phyloP scores from a whole-genome alignment of 1,140 invertebrate genomes.

The Drosophila navojoa region DNA sequence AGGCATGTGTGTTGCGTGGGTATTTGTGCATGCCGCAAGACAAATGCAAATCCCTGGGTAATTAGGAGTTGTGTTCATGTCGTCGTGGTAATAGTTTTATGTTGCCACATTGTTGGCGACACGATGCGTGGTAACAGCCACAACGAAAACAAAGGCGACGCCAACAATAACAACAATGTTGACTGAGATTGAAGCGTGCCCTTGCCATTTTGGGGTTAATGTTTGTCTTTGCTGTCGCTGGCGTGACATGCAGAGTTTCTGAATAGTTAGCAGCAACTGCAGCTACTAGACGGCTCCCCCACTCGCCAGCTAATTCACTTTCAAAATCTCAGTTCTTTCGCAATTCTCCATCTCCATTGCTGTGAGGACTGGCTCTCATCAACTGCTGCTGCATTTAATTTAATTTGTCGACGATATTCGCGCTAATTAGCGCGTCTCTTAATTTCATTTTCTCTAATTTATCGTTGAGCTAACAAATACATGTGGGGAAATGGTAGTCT shows the following conservation, averaged over 20 bases:
- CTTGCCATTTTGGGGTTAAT: slow-evolving; percentile 63
- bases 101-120: slow-evolving; percentile 80
- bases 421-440: slow-evolving; percentile 66
- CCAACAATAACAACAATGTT: slow-evolving; percentile 36
- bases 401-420: slow-evolving; percentile 64
- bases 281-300: not conserved
- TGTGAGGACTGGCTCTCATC: slow-evolving; percentile 29
- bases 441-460: slow-evolving; percentile 70
- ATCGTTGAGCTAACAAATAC: slow-evolving; percentile 22
- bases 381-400: slow-evolving; percentile 72
- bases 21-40: slow-evolving; percentile 63
- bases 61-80: slow-evolving; percentile 82
- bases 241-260: slow-evolving; percentile 47
- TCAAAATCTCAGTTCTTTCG: slow-evolving; percentile 3
- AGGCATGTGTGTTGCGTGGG: slow-evolving; percentile 17
- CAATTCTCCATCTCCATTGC: slow-evolving; percentile 8
- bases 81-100: slow-evolving; percentile 82
- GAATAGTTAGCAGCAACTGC: slow-evolving; percentile 35
- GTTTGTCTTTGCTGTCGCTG: slow-evolving; percentile 46
- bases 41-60: slow-evolving; percentile 81
- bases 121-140: slow-evolving; percentile 60
- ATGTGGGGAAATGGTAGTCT: slow-evolving; percentile 11
- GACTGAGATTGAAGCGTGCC: slow-evolving; percentile 69
- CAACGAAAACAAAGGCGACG: slow-evolving; percentile 31
- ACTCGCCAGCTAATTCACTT: slow-evolving; percentile 3